Base-by-base conservation (phyloP, 2,113 vertebrate genomes). In the Thermophis baileyi region DNA sequence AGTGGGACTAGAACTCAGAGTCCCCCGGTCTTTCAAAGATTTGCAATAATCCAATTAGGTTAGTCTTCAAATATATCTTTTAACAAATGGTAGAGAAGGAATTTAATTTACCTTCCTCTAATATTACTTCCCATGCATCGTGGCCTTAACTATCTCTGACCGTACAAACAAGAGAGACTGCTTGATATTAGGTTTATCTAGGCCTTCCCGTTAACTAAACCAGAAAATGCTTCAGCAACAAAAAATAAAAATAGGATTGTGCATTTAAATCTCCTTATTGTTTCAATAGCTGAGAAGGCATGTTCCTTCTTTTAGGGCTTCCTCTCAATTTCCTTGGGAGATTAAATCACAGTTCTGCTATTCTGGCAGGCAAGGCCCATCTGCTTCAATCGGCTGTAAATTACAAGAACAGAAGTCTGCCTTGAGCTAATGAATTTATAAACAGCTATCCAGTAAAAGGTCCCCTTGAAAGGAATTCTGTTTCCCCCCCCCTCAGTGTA, bases 301-400 rank as follows among this genome's bases (percentile, higher is more conserved):
- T 22, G 0, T 0, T 87, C 54, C 51, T 81, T 44, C 69, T 85
- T 54, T 10, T 54, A 81, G 12, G 69, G 30, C 44, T 91, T 0
- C 44, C 50, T 14, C 94, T 49, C 5, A 87, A 60, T 85, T n/a
- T 88, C 94, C 91, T 0, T 0, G 51, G 54, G 11, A 94, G 60
- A 1, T 47, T 88, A 96, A 89, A 95, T 93, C 88, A 63, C 49
- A 5, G 94, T 95, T 95, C 94, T 91, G 60, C 94, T 94, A 50
- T 94, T 95, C 0, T 74, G 91, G 85, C 92, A 50, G 49, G 87
- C 95, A 49, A 69, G 8, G 20, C 35, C 40, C 85, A 46, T 44
- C 93, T 92, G 74, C 74, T 47, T 2, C 40, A 53, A 69, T 49
- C 91, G 90, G 55, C 4, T 93, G 24, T 11, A 87, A 6, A 40